These are phyloP conservation scores for Harpagoxenus sublaevis DNA, from an alignment of 2,888 invertebrate species.

Conservation along the genomic window DNA sequence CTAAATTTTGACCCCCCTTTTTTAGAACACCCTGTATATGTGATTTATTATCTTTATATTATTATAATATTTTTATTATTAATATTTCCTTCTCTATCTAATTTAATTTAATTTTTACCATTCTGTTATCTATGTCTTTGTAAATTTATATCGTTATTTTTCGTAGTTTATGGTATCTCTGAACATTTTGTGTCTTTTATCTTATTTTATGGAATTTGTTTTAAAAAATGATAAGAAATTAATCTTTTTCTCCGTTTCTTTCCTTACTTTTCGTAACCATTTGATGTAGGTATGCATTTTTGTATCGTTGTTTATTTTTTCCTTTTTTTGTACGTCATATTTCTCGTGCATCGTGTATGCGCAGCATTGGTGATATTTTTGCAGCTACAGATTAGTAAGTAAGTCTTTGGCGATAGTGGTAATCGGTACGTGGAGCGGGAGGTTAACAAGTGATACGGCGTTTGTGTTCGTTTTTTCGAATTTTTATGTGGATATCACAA, in stretches of 20 bases:
- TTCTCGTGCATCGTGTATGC: conserved; percentile 19
- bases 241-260: not conserved
- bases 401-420: conserved; percentile 46
- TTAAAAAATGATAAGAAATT: not conserved
- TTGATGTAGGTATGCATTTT: not conserved
- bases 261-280: too few relatives aligned
- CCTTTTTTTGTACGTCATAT: conserved; percentile 23
- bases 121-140: not conserved
- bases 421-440: conserved; percentile 37
- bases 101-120: not conserved
- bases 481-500: conserved; percentile 16
- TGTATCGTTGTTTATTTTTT: not conserved
- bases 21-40: too few relatives aligned
- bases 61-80: not conserved
- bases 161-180: not conserved
- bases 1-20: too few relatives aligned
- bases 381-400: conserved; percentile 50
- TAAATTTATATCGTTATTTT: not conserved
- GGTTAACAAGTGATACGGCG: conserved; percentile 44
- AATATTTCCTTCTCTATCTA: not conserved
- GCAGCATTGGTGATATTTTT: conserved; percentile 2
- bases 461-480: conserved; percentile 24
- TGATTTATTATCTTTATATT: not conserved
- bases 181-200: not conserved
- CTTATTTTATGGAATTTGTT: not conserved